A percentile compares a stretch with the other conserved stretches of the same genome.
Conservation (phyloP, 64 coral and sea anemone species). For the Actinia tenebrosa region DNA sequence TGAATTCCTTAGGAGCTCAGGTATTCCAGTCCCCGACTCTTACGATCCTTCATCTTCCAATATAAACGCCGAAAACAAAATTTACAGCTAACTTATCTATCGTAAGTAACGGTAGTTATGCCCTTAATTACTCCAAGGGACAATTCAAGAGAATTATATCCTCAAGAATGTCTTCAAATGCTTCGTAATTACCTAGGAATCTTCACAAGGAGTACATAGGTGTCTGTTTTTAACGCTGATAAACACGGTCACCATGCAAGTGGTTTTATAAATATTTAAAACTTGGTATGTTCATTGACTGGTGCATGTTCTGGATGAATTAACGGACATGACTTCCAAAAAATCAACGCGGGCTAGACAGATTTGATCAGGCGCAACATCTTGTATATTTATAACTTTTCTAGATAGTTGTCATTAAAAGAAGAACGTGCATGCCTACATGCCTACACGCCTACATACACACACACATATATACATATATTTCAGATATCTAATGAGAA, state of each 20-base stretch:
- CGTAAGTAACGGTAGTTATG: neutral
- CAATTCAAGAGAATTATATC: neutral
- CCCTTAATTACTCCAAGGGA: neutral
- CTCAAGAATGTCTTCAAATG: neutral
- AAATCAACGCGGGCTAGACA: neutral
- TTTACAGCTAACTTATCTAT: neutral
- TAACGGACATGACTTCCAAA: neutral
- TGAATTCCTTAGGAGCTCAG: neutral
- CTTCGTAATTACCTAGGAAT: neutral
- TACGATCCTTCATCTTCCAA: neutral
- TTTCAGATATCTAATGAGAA: no score
- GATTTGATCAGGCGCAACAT: neutral
- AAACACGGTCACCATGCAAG: neutral
- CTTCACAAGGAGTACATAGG: neutral
- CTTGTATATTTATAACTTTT: constrained; percentile 3
- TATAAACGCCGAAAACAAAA: neutral
- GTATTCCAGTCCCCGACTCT: neutral
- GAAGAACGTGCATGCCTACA: neutral
- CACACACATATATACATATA: no score
- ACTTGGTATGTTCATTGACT: neutral
- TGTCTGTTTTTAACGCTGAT: neutral
- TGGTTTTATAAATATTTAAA: neutral
- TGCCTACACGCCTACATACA: neutral
- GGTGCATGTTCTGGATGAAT: neutral
- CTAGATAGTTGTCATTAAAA: neutral